A percentile compares a stretch with the other conserved stretches of the same genome.
Conservation (phyloP, 2,888 invertebrate species). For the Aleiodes alternator region DNA sequence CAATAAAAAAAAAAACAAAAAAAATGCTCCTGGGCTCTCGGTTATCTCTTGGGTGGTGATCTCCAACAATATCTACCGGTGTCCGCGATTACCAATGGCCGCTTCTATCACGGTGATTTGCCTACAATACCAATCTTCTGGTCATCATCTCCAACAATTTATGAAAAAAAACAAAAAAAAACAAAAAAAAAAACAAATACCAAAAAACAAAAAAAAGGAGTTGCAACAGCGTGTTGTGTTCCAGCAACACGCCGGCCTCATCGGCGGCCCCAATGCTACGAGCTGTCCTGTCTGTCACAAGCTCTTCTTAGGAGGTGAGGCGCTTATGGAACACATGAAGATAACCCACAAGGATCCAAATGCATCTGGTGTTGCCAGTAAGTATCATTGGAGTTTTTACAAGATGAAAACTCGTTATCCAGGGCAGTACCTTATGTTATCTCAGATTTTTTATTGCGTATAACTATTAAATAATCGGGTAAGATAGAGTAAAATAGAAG, state of each 20-base stretch:
- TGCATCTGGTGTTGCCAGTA: constrained; percentile 92
- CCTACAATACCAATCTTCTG: constrained; percentile 50
- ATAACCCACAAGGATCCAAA: constrained; percentile 95
- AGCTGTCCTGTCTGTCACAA: constrained; percentile 96
- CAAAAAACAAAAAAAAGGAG: constrained; percentile 77
- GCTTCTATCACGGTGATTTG: constrained; percentile 63
- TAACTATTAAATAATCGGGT: not conserved
- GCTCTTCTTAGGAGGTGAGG: constrained; percentile 94
- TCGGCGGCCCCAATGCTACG: constrained; percentile 93
- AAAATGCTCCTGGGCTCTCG: constrained; percentile 53
- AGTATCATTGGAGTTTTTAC: constrained; percentile 75
- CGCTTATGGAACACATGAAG: constrained; percentile 97
- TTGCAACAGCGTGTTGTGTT: constrained; percentile 95
- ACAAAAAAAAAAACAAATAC: constrained; percentile 14
- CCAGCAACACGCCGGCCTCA: constrained; percentile 96
- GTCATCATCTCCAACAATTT: constrained; percentile 52
- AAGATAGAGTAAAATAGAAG: not conserved
- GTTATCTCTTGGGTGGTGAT: constrained; percentile 69
- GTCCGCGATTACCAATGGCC: constrained; percentile 62
- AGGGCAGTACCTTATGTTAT: constrained; percentile 20
- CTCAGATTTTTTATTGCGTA: not conserved
- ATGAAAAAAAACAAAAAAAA: constrained; percentile 1
- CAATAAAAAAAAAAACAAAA: constrained; percentile 3
- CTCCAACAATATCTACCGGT: constrained; percentile 53
- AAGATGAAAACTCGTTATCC: not conserved